Evolutionary conservation across 1,140 invertebrate genomes (phyloP).

Genomic region (Drosophila cardini): DNA sequence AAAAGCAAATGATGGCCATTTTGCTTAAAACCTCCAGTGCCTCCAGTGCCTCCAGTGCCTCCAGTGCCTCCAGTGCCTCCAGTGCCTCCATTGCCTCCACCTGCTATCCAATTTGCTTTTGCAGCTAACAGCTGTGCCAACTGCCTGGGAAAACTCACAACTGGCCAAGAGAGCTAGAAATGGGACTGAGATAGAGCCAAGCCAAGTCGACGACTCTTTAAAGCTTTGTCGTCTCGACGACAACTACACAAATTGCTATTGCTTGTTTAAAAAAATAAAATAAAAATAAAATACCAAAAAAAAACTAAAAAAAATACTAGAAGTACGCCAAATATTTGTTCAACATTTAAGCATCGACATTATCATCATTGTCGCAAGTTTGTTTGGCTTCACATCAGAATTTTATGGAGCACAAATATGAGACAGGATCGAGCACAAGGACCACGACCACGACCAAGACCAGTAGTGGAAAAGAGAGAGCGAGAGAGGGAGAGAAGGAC

Average conservation of each 20-base stretch:
- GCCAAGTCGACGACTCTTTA: conserved; percentile 55
- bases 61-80: conserved; percentile 21
- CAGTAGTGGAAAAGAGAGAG: neutral
- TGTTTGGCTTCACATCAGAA: conserved; percentile 70
- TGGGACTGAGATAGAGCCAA: conserved; percentile 6
- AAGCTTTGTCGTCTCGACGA: conserved; percentile 31
- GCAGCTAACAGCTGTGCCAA: neutral
- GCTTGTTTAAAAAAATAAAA: conserved; percentile 65
- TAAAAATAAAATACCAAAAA: neutral
- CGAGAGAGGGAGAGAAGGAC: neutral
- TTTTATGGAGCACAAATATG: conserved; percentile 77
- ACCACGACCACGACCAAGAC: neutral
- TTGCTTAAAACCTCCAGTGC: conserved; percentile 45
- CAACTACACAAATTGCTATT: conserved; percentile 71
- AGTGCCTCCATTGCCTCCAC: too few species aligned
- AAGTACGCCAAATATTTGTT: conserved; percentile 55
- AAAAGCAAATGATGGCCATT: conserved; percentile 77
- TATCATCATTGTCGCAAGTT: conserved; percentile 78
- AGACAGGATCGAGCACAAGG: conserved; percentile 43
- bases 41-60: conserved; percentile 14
- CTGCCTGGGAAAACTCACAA: conserved; percentile 70
- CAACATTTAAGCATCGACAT: conserved; percentile 60
- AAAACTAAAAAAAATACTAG: neutral
- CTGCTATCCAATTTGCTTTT: neutral
- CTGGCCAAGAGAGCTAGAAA: conserved; percentile 36